Evolutionary conservation across 2,113 vertebrate species (phyloP).

Genomic region (Coryphaenoides rupestris): DNA sequence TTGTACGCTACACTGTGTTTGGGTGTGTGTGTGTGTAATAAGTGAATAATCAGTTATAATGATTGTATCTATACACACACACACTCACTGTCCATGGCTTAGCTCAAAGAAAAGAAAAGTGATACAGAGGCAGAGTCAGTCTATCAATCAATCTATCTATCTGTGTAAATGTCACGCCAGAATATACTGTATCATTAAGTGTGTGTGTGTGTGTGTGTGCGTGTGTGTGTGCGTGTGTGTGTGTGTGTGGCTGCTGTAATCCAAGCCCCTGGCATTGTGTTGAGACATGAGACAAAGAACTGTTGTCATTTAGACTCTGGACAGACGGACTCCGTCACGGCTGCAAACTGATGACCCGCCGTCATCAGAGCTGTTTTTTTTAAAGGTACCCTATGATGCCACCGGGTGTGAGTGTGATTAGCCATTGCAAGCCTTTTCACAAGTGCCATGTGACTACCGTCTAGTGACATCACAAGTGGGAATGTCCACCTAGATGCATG

Average conservation of each 20-base stretch:
- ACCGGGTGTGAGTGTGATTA: too few relatives aligned
- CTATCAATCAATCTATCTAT: conserved; percentile 14
- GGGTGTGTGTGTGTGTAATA: background rate
- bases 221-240: background rate
- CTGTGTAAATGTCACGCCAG: background rate
- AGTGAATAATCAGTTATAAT: too few relatives aligned
- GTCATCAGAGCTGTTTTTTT: too few relatives aligned
- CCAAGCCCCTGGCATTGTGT: background rate
- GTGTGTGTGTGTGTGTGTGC: conserved; percentile 12
- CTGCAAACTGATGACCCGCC: background rate
- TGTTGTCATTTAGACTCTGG: background rate
- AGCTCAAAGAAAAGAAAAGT: too few relatives aligned
- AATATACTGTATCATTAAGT: background rate
- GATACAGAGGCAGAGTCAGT: too few relatives aligned
- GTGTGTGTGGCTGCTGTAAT: background rate
- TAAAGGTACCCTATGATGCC: too few relatives aligned
- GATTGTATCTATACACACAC: too few relatives aligned
- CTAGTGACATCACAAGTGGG: too few relatives aligned
- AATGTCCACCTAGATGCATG: too few relatives aligned
- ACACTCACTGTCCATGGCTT: too few relatives aligned
- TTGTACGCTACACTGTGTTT: background rate
- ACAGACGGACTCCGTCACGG: background rate
- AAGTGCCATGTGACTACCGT: too few relatives aligned
- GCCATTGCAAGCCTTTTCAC: too few relatives aligned
- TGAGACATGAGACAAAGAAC: background rate